phyloP scores from a whole-genome alignment of 1,140 invertebrate species.

The Batillaria attramentaria region DNA sequence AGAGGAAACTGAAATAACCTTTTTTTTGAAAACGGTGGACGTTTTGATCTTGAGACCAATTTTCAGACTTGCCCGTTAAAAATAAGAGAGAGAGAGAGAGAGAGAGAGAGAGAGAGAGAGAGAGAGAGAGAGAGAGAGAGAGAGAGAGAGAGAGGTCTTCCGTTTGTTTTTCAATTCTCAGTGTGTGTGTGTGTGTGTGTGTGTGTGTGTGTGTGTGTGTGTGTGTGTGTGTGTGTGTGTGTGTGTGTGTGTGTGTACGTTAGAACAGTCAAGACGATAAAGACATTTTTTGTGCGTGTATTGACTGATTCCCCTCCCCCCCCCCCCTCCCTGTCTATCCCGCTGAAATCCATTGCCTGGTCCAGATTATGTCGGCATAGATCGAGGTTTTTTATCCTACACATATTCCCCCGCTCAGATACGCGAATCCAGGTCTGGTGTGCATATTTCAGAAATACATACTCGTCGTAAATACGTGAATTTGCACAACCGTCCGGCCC shows the following conservation, averaged over 20 bases:
- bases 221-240: neutral
- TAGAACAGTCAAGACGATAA: neutral
- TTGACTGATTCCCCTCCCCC: neutral
- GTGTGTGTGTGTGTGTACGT: conserved; percentile 5
- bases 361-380: neutral
- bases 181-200: neutral
- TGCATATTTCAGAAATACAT: too few relatives aligned
- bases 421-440: too few relatives aligned
- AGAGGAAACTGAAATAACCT: too few relatives aligned
- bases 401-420: neutral
- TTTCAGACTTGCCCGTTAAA: too few relatives aligned
- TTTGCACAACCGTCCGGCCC: too few relatives aligned
- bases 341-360: neutral
- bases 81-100: neutral
- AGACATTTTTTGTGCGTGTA: neutral
- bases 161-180: neutral
- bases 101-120: neutral
- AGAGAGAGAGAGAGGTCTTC: neutral
- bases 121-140: neutral
- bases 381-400: neutral
- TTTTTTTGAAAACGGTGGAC: too few relatives aligned
- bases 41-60: too few relatives aligned
- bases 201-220: conserved; percentile 4
- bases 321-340: too few relatives aligned
- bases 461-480: too few relatives aligned